Evolutionary conservation across 2,113 vertebrate genomes (phyloP).

Genomic region (Ginglymostoma cirratum): DNA sequence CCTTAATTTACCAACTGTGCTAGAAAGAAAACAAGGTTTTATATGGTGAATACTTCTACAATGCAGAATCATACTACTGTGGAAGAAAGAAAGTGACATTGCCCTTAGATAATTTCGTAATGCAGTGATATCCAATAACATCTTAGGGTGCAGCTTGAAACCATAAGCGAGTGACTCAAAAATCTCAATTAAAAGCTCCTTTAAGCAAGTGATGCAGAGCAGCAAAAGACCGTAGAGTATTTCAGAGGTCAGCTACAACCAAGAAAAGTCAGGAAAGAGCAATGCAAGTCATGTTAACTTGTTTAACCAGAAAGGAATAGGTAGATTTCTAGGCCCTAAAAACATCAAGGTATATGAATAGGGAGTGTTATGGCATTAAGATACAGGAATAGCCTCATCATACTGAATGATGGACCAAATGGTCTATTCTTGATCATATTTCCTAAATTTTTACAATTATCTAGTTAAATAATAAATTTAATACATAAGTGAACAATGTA

Average conservation of each 20-base stretch:
- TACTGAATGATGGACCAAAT: too few relatives aligned
- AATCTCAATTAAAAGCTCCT: not conserved
- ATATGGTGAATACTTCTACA: not conserved
- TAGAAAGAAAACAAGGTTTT: too few relatives aligned
- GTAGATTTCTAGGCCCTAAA: too few relatives aligned
- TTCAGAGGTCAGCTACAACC: not conserved
- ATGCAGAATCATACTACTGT: not conserved
- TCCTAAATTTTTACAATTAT: not conserved
- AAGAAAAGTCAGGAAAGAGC: not conserved
- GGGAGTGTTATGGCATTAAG: too few relatives aligned
- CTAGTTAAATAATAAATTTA: not conserved
- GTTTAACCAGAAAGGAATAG: not conserved
- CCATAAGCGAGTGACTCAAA: not conserved
- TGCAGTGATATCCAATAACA: not conserved
- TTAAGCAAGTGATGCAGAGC: not conserved
- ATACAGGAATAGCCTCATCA: too few relatives aligned
- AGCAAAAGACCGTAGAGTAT: not conserved
- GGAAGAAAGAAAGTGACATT: not conserved
- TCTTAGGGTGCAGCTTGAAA: not conserved
- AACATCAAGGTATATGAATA: too few relatives aligned
- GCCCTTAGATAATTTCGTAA: not conserved
- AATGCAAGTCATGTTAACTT: not conserved
- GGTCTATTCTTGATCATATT: too few relatives aligned
- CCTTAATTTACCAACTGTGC: too few relatives aligned
- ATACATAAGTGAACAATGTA: not conserved